Evolutionary conservation across 2,797 vertebrate species (phyloP), one percentile per base, ranked within the genome.

Genomic region (Propithecus perrieri): DNA sequence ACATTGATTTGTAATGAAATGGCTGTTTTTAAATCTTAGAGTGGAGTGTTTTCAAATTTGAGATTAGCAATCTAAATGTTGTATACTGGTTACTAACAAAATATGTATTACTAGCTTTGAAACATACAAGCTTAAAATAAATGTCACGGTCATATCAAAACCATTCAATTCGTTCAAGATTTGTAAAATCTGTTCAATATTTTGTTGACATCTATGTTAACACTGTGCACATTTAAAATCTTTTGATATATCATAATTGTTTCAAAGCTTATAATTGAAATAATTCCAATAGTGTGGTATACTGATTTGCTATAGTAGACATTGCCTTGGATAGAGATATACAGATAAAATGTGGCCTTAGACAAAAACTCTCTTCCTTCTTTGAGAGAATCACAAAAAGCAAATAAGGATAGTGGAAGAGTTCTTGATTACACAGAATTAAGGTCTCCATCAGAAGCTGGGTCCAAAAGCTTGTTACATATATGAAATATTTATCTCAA

Each of bases 71-170:
- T 94, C 61, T 79, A 83, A 89, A 75, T 72, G 63, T 30, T 84
- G 63, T 3, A 30, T 86, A 91, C 63, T 78, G 59, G n/a, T n/a
- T 92, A 59, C 61, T 48, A 94, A 94, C 59, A 94, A 95, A 95
- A 92, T 81, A 92, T 78, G 28, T 76, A 59, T 94, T 93, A 67
- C n/a, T 79, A 85, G 63, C 55, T 97, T 95, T 89, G 83, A 94
- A 95, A 86, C 30, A 95, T 78, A 90, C 2, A 93, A 41, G 9
- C 55, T 92, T 91, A 89, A 97, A 93, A 95, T 71, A 96, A 97
- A 92, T 74, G 63, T 30, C 81, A 94, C 0, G 24, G 46, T 89
- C 38, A 72, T 85, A 67, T 65, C 20, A 88, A 87, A 83, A 67
- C 7, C 24, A 91, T 91, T 85, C 26, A 96, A 88, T 92, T 91